Base-by-base conservation (phyloP, 2,113 vertebrate genomes). In the Barnardius zonarius region DNA sequence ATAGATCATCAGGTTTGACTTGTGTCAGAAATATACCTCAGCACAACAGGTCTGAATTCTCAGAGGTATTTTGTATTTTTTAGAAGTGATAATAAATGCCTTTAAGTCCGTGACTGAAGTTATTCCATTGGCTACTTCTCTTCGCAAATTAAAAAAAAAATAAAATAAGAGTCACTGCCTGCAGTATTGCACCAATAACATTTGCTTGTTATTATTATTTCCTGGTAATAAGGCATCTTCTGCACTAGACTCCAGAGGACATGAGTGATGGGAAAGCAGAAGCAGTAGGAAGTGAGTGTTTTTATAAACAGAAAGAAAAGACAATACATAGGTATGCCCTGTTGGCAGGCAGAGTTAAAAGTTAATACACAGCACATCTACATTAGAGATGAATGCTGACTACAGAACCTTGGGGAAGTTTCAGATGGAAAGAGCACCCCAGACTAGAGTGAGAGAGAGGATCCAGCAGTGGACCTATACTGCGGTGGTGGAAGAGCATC, bases 391-490 rank as follows among this genome's bases (percentile, higher is more conserved):
- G 19, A 67, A 72, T 11, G 57, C 4, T 11, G 16, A 82, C 12
- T 44, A 73, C 7, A 70, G 76, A 90, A 77, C 2, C 9, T 35
- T 46, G 59, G 11, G 19, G 20, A 88, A 83, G 10, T 70, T 94
- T 78, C 61, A 90, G 59, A 67, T 4, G 11, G 17, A 88, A 17
- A 64, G 57, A 90, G 30, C 4, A 67, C 30, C 52, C 33, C 31
- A 55, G 41, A 27, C 7, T 55, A 19, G 82, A 93, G 49, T 24
- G 48, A 75, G 39, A 84, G 7, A 8, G 18, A 77, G 16, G 43
- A 70, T 30, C 1, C 1, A 90, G 9, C 17, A 39, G 0, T 66
- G 13, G 83, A 16, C 16, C 13, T 33, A 6, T 46, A 25, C 4
- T 43, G 31, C 55, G 28, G 15, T 66, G 14, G 28, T 77, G 30